Conservation (phyloP, 1,140 invertebrate species). For the Paraescarpia echinospica region DNA sequence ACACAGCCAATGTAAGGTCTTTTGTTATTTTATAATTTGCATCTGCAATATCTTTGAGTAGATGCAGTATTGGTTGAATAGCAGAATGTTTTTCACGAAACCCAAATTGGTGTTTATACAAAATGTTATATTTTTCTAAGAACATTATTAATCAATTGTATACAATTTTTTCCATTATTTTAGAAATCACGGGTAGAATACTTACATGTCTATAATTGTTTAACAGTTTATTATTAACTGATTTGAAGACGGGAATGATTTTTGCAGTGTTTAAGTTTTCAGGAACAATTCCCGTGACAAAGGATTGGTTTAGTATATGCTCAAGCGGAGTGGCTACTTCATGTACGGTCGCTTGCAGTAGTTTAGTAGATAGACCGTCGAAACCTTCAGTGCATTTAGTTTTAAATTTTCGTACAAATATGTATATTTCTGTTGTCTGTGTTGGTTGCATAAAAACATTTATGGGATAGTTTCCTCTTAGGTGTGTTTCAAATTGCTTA, state of each 20-base stretch:
- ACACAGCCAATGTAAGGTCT: neutral
- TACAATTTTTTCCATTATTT: neutral
- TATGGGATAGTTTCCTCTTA: no score
- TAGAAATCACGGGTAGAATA: neutral
- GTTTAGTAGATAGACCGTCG: no score
- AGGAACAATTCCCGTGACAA: no score
- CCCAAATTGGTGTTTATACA: neutral
- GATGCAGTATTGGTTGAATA: neutral
- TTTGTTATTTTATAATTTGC: neutral
- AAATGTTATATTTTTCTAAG: neutral
- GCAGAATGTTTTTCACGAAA: neutral
- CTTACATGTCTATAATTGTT: neutral
- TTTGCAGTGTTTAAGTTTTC: no score
- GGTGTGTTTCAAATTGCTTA: no score
- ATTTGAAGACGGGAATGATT: neutral
- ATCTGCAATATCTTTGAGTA: neutral
- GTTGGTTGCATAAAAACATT: no score
- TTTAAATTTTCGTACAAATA: no score
- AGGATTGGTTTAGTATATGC: no score
- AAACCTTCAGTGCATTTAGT: no score
- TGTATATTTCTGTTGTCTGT: no score
- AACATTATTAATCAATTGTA: neutral
- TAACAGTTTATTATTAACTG: neutral
- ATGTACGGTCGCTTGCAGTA: no score
- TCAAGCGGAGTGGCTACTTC: no score